A percentile compares a stretch with the other conserved stretches of the same genome.
These are phyloP conservation scores for Pelobates cultripes DNA, from an alignment of 2,797 vertebrate species.

Conservation along the genomic window DNA sequence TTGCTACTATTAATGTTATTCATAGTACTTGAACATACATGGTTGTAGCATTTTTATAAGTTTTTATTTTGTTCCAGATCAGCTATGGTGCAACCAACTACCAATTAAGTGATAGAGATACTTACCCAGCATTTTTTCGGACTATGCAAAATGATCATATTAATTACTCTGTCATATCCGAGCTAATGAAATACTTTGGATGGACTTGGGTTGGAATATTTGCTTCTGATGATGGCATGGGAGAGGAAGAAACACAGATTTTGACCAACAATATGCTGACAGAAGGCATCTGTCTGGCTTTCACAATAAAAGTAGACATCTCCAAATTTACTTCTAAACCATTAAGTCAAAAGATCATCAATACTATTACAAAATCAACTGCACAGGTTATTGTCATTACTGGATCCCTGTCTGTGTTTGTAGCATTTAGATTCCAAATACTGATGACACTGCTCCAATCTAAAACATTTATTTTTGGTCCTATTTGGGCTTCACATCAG, in stretches of 20 bases:
- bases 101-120: background rate
- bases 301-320: background rate
- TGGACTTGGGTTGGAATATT: too few relatives aligned
- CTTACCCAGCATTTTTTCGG: slow-evolving; percentile 12
- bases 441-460: background rate
- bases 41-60: too few relatives aligned
- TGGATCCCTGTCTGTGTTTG: background rate
- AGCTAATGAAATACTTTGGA: too few relatives aligned
- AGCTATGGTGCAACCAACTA: slow-evolving; percentile 23
- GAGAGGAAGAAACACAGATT: too few relatives aligned
- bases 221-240: too few relatives aligned
- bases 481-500: background rate
- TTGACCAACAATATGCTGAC: background rate
- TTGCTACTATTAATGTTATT: too few relatives aligned
- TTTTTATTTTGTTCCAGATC: background rate
- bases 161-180: too few relatives aligned
- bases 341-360: background rate
- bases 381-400: slow-evolving; percentile 7
- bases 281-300: slow-evolving; percentile 2
- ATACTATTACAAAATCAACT: background rate
- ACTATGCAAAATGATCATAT: background rate
- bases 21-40: too few relatives aligned
- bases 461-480: slow-evolving; percentile 12
- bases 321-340: too few relatives aligned
- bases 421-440: background rate